Evolutionary conservation across 2,797 vertebrate genomes (phyloP), one percentile per base, ranked within the genome.

Genomic region (Catharus ustulatus): DNA sequence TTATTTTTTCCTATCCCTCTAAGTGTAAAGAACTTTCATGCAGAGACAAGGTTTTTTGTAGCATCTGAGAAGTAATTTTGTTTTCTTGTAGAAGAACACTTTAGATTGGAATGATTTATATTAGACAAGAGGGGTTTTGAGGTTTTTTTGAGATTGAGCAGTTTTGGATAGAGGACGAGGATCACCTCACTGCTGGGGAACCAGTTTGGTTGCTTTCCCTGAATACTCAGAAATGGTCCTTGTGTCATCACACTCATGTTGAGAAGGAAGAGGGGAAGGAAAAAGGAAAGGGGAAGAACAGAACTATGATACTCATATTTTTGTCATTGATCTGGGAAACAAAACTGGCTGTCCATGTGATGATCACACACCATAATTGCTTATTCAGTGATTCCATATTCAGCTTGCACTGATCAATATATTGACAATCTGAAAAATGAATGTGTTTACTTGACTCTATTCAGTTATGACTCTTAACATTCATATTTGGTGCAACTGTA

Each of bases 401-500:
- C 40, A 51, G n/a, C 34, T 55, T 78, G 89, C 82, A 67, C 83
- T 87, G 67, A 42, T 38, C 45, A 46, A 67, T 72, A 21, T 6
- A 11, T 32, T 63, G 57, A 64, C 59, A 79, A 73, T n/a, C 30
- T 62, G 61, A 84, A 74, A 89, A 73, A 75, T 55, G 68, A 90
- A 51, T 32, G 43, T 40, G 21, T 93, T 89, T 75, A 84, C 45
- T 73, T 80, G 73, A 61, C 32, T 80, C 7, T 48, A 19, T 93
- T 86, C 48, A 74, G 26, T 87, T 93, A 62, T 77, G 91, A 87
- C 78, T 90, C 63, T 64, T 80, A 68, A 93, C 91, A 87, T n/a
- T 5, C 11, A 11, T 58, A 51, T 90, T 80, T 55, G 59, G 57
- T 78, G 59, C 58, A 62, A 27, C 43, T 26, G 34, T 73, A 73